Base-by-base conservation (phyloP, 2,888 invertebrate genomes). In the Heliconius sara region DNA sequence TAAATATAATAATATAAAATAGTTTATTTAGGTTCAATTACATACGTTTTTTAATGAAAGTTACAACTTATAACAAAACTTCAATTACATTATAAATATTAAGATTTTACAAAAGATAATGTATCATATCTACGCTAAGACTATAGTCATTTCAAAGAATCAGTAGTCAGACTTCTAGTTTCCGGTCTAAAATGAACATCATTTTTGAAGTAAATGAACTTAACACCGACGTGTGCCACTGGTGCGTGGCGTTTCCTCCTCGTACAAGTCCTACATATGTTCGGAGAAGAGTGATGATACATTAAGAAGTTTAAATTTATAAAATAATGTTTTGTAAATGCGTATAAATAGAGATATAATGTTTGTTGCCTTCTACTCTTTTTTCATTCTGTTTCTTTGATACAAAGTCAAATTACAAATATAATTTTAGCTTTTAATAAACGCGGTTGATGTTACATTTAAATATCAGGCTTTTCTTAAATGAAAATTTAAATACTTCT, bases 131-230 rank as follows among this genome's bases (percentile, higher is more conserved):
- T 16, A 12, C 25, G n/a, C 13, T 47, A 70, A 19, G 13, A 19
- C 43, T 43, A 27, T 0, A 60, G 13, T 25, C 16, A 39, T 43
- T 43, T 25, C 70, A 60, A 60, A 60, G 60, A n/a, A 68, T 68
- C 68, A 27, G 43, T 74, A 63, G 34, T 79, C 47, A 27, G 34
- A 30, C 13, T 67, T 67, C 57, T 47, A 57, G n/a, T 76, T 68
- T 67, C 76, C 76, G 13, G 66, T 16, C 60, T 67, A 63, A 68
- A 79, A 47, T 47, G 30, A 13, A 47, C 30, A 47, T 68, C 63
- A 75, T 79, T 78, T 79, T 30, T 75, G 22, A 70, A 43, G 63
- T 75, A 60, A 79, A 74, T 75, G 63, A 70, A 79, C 63, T 60
- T 47, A 67, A 57, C 57, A 63, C 63, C 52, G 74, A 30, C 63